A percentile compares a stretch with the other conserved stretches of the same genome.
Conservation (phyloP, 2,888 invertebrate species). For the Adelphocoris suturalis region DNA sequence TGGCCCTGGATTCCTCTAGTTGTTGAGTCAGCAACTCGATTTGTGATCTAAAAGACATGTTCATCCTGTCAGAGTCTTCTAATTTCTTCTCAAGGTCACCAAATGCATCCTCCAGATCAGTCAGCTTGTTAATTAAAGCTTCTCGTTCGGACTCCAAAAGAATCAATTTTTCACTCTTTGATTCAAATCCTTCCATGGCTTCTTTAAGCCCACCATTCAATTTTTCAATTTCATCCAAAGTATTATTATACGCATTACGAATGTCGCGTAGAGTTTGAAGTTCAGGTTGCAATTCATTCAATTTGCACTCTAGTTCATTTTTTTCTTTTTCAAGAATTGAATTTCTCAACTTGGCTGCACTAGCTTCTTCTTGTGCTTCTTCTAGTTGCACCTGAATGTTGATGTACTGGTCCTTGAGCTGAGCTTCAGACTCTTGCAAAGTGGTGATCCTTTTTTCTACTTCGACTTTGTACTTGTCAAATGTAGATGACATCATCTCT, state of each 20-base stretch:
- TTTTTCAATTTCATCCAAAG: constrained; percentile 73
- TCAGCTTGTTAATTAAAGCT: constrained; percentile 73
- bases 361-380: constrained; percentile 52
- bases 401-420: constrained; percentile 66
- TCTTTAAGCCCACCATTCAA: constrained; percentile 74
- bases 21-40: constrained; percentile 62
- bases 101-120: constrained; percentile 74
- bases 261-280: constrained; percentile 78
- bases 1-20: constrained; percentile 62
- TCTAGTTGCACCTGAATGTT: constrained; percentile 69
- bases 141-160: constrained; percentile 74
- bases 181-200: constrained; percentile 73
- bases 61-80: constrained; percentile 67
- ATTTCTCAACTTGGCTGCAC: constrained; percentile 62
- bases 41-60: constrained; percentile 68
- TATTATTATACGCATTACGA: constrained; percentile 72
- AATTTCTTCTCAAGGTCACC: constrained; percentile 71
- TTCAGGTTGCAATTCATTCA: constrained; percentile 79
- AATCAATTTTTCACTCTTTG: constrained; percentile 70
- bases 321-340: constrained; percentile 64
- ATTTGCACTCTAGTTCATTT: constrained; percentile 73
- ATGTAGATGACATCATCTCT: constrained; percentile 82
- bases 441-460: constrained; percentile 83
- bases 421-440: constrained; percentile 68
- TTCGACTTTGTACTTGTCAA: constrained; percentile 83